These are phyloP conservation scores for Drosophila carrolli DNA, from an alignment of 1,140 invertebrate species.

Conservation along the genomic window DNA sequence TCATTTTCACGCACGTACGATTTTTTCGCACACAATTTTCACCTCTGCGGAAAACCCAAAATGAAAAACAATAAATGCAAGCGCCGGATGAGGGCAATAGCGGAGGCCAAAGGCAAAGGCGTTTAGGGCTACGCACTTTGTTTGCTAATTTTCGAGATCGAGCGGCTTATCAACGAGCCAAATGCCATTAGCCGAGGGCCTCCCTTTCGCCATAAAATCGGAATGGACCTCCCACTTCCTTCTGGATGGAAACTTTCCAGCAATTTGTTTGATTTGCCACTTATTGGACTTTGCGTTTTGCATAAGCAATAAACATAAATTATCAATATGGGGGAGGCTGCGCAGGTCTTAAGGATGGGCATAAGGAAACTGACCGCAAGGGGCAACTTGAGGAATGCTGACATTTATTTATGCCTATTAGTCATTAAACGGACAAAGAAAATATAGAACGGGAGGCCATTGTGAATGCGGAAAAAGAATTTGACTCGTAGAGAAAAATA, in stretches of 20 bases:
- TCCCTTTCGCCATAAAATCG: conserved; percentile 19
- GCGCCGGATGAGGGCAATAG: conserved; percentile 11
- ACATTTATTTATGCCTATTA: conserved; percentile 73
- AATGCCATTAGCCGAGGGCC: conserved; percentile 57
- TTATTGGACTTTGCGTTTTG: conserved; percentile 77
- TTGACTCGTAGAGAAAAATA: too few species aligned
- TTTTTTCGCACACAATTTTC: conserved; percentile 82
- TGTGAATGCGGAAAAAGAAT: not conserved
- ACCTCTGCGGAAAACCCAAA: conserved; percentile 53
- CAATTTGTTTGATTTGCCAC: conserved; percentile 80
- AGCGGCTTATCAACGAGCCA: conserved; percentile 70
- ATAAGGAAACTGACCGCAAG: not conserved
- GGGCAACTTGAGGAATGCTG: conserved; percentile 41
- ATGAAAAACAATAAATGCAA: conserved; percentile 30
- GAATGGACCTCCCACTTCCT: conserved; percentile 10
- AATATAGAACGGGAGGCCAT: not conserved
- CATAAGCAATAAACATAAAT: conserved; percentile 82
- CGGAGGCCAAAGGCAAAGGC: conserved; percentile 52
- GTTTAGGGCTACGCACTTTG: conserved; percentile 78
- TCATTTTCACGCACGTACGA: conserved; percentile 79
- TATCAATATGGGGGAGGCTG: conserved; percentile 48
- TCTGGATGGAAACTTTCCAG: conserved; percentile 57
- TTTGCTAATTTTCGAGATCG: conserved; percentile 71
- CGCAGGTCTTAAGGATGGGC: not conserved
- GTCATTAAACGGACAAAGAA: conserved; percentile 38